Evolutionary conservation across 1,140 invertebrate genomes (phyloP).

Genomic region (Listronotus bonariensis): DNA sequence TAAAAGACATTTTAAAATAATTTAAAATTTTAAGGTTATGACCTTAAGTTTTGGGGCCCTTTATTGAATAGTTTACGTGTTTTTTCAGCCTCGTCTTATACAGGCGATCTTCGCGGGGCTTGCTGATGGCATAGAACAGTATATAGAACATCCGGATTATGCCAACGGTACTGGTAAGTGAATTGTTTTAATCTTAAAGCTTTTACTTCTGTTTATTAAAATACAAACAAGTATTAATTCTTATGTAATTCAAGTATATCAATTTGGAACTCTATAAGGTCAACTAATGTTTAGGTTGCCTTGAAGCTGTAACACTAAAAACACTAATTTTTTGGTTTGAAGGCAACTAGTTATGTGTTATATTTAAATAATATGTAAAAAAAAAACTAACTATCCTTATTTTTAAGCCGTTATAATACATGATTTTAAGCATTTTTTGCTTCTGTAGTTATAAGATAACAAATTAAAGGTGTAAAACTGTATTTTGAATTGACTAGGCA

Average conservation of each 20-base stretch:
- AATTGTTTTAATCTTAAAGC: not conserved
- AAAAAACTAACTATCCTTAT: no score
- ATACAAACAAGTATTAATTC: not conserved
- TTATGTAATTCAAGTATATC: constrained; percentile 1
- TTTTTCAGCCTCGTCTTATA: constrained; percentile 63
- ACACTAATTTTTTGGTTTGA: no score
- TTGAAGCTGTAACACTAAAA: no score
- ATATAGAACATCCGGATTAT: constrained; percentile 63
- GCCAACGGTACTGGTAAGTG: constrained; percentile 59
- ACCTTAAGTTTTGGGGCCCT: constrained; percentile 3
- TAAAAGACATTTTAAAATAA: constrained; percentile 28
- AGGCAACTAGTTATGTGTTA: no score
- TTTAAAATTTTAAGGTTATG: constrained; percentile 38
- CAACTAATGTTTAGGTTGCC: not conserved
- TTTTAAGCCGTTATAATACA: no score
- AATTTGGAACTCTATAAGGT: not conserved
- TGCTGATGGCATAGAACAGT: constrained; percentile 59
- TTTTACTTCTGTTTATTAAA: no score
- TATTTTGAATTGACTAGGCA: no score
- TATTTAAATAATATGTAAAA: no score
- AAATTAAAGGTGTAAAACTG: no score
- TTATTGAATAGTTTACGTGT: constrained; percentile 30
- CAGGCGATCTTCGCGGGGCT: constrained; percentile 67
- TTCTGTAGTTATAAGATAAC: no score
- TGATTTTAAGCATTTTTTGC: no score